These are phyloP conservation scores for Philaenus spumarius DNA, from an alignment of 1,140 invertebrate genomes.

Conservation along the genomic window DNA sequence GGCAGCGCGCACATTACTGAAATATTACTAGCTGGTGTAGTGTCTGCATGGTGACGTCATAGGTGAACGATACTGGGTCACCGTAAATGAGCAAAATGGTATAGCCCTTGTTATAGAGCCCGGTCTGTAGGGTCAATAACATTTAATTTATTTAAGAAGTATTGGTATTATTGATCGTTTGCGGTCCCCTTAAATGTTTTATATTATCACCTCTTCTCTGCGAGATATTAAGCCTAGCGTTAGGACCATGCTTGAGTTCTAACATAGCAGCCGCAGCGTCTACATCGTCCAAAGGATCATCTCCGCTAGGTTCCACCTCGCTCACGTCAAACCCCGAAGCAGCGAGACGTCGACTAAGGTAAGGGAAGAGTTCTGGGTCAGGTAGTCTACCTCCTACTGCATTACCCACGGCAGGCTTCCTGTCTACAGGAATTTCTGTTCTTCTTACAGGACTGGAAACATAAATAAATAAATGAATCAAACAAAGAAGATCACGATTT, in stretches of 20 bases:
- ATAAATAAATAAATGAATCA: background rate
- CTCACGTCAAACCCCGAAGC: slow-evolving; percentile 35
- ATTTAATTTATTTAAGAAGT: too few relatives aligned
- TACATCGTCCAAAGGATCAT: slow-evolving; percentile 47
- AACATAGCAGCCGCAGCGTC: slow-evolving; percentile 78
- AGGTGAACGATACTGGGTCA: too few relatives aligned
- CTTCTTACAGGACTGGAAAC: background rate
- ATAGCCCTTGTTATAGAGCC: too few relatives aligned
- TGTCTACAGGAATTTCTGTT: background rate
- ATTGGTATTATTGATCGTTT: too few relatives aligned
- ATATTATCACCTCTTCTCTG: slow-evolving; percentile 47
- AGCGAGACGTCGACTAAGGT: slow-evolving; percentile 59
- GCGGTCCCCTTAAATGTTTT: too few relatives aligned
- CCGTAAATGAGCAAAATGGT: too few relatives aligned
- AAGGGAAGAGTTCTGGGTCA: slow-evolving; percentile 70
- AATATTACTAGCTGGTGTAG: too few relatives aligned
- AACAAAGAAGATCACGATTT: background rate
- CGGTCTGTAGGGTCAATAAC: too few relatives aligned
- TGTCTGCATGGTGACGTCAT: too few relatives aligned
- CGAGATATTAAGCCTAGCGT: slow-evolving; percentile 36
- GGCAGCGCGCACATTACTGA: too few relatives aligned
- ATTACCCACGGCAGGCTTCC: background rate
- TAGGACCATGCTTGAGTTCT: slow-evolving; percentile 65
- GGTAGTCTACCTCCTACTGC: slow-evolving; percentile 41
- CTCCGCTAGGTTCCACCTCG: background rate